Evolutionary conservation across 2,797 vertebrate genomes (phyloP).

Genomic region (Lithobates pipiens): DNA sequence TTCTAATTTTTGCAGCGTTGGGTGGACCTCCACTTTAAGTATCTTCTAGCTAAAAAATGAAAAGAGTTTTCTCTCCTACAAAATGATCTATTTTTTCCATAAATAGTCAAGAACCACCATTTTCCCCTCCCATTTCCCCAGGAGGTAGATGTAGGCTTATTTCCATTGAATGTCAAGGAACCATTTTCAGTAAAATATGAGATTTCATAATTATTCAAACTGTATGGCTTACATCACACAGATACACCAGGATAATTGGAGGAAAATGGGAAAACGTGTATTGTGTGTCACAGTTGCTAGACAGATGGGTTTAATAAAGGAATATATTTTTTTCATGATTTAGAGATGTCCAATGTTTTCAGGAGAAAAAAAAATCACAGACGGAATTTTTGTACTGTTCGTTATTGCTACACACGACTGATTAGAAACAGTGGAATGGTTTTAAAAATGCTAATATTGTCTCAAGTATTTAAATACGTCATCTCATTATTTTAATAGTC

Average conservation of each 20-base stretch:
- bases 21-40: no score
- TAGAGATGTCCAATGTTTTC: conserved; percentile 28
- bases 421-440: conserved; percentile 29
- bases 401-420: neutral
- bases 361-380: neutral
- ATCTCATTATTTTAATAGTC: conserved; percentile 59
- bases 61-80: neutral
- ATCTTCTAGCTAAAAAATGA: neutral
- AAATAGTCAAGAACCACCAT: conserved; percentile 13
- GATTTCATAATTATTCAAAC: conserved; percentile 40
- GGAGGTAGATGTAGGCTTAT: conserved; percentile 29
- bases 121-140: conserved; percentile 13
- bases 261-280: conserved; percentile 19
- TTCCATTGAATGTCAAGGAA: conserved; percentile 39
- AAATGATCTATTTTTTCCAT: conserved; percentile 17
- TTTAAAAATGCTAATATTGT: conserved; percentile 44
- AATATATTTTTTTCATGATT: conserved; percentile 45
- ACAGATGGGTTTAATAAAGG: conserved; percentile 60
- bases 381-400: conserved; percentile 14
- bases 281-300: conserved; percentile 46
- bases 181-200: conserved; percentile 48
- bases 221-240: conserved; percentile 50
- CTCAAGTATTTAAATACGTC: conserved; percentile 33
- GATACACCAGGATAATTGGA: conserved; percentile 53
- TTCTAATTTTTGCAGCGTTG: no score